Percentiles rank a stretch among this genome's conserved stretches.
These are phyloP conservation scores for Caenorhabditis tropicalis DNA, from an alignment of 1,140 invertebrate genomes.

Conservation along the genomic window DNA sequence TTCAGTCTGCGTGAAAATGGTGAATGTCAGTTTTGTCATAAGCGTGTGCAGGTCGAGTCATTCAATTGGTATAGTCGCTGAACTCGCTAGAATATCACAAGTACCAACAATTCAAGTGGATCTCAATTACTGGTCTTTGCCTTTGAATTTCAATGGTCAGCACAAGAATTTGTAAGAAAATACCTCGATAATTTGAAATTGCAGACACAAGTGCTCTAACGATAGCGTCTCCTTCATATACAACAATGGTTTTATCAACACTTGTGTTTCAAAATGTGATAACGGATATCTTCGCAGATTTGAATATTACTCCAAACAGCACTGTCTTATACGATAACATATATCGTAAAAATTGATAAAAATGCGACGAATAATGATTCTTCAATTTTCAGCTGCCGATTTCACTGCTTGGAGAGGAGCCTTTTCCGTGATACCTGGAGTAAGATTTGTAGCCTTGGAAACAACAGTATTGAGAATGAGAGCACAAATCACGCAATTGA, in stretches of 20 bases:
- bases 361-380: too few species aligned
- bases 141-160: slow-evolving; percentile 31
- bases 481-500: slow-evolving; percentile 17
- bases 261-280: slow-evolving; percentile 64
- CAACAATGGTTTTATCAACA: slow-evolving; percentile 56
- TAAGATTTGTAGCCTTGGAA: slow-evolving; percentile 17
- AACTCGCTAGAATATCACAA: slow-evolving; percentile 32
- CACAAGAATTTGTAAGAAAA: neutral
- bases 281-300: slow-evolving; percentile 50
- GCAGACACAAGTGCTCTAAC: neutral
- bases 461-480: slow-evolving; percentile 29
- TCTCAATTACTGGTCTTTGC: slow-evolving; percentile 44
- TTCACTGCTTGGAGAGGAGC: slow-evolving; percentile 46
- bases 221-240: slow-evolving; percentile 54
- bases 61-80: slow-evolving; percentile 1
- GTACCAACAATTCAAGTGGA: slow-evolving; percentile 48
- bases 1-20: slow-evolving; percentile 41
- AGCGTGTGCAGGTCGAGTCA: neutral
- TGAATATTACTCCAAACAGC: slow-evolving; percentile 62
- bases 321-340: slow-evolving; percentile 65
- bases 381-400: slow-evolving; percentile 43
- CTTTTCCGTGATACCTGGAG: neutral
- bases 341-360: slow-evolving; percentile 53
- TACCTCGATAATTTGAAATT: slow-evolving; percentile 6
- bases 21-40: slow-evolving; percentile 46